Base-by-base conservation (phyloP, 2,113 vertebrate species). In the Bostrychus sinensis region DNA sequence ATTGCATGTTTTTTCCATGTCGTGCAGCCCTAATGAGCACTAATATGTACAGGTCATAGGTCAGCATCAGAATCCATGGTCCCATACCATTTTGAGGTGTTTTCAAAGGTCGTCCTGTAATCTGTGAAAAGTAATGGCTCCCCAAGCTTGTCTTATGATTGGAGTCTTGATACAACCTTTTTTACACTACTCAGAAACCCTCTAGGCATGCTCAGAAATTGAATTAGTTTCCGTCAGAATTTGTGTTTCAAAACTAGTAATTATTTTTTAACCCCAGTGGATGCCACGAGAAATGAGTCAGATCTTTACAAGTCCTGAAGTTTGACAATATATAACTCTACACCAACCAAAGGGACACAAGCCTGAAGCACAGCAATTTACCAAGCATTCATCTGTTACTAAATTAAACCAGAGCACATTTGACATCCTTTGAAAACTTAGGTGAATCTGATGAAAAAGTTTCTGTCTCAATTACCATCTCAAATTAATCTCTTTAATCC, bases 401-500 rank as follows among this genome's bases (percentile, higher is more conserved):
- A 88, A 91, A 92, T 90, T 88, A 77, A 91, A 90, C 88, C 77
- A 77, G 75, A 77, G 69, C 70, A 62, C 79, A 82, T 86, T 85
- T 85, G 80, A 88, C 86, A 87, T 88, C 75, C 83, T 86, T 88
- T 78, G 81, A 66, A 89, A 89, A 89, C 81, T 89, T 90, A 72
- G 80, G 87, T 85, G 70, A 86, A 90, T 89, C 83, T 88, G 81
- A 90, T 90, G 81, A 78, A 89, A 90, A 92, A 89, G 82, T 90
- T 87, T 77, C 78, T 73, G 75, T 79, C 81, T 89, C 86, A 88
- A 88, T 91, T 90, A 88, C 86, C 78, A 80, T 84, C 70, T 76
- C 59, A 91, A 88, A 91, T 91, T 79, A 91, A 92, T 92, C 90
- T 91, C 78, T 75, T 83, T 91, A 91, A 91, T 91, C 87, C 90